Percentiles rank a stretch among this genome's conserved stretches.
Evolutionary conservation across 2,113 vertebrate species (phyloP).

Genomic region (Trematocara macrostoma): DNA sequence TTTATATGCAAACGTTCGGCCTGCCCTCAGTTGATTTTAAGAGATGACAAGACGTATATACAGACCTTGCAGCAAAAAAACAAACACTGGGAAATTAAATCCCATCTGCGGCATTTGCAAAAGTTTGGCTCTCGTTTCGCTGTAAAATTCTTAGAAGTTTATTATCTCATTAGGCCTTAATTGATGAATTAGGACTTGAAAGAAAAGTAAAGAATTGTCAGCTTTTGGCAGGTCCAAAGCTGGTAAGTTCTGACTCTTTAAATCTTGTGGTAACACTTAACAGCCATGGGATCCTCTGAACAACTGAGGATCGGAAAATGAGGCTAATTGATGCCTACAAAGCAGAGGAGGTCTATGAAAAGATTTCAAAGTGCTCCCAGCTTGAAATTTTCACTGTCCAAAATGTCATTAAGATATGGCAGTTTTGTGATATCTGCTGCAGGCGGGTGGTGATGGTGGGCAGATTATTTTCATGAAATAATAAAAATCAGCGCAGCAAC

Average conservation of each 20-base stretch:
- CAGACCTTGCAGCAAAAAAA: neutral
- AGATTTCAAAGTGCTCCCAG: neutral
- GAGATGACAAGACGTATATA: neutral
- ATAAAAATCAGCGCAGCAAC: neutral
- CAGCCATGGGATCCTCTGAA: neutral
- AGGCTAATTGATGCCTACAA: neutral
- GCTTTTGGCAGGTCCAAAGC: neutral
- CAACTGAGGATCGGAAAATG: neutral
- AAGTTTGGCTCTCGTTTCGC: neutral
- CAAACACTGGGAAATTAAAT: neutral
- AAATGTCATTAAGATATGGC: neutral
- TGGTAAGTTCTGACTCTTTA: neutral
- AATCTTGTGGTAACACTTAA: neutral
- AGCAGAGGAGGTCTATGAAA: neutral
- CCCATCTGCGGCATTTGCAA: neutral
- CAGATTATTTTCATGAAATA: neutral
- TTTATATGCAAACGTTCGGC: neutral
- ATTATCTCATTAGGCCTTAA: neutral
- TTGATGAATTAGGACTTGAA: neutral
- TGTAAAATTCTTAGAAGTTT: neutral
- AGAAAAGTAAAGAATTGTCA: neutral
- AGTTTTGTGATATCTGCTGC: neutral
- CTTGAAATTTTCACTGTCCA: neutral
- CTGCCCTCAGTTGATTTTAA: neutral
- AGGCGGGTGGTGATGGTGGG: neutral